Conservation (phyloP, 2,113 vertebrate species). For the Trogon surrucura region DNA sequence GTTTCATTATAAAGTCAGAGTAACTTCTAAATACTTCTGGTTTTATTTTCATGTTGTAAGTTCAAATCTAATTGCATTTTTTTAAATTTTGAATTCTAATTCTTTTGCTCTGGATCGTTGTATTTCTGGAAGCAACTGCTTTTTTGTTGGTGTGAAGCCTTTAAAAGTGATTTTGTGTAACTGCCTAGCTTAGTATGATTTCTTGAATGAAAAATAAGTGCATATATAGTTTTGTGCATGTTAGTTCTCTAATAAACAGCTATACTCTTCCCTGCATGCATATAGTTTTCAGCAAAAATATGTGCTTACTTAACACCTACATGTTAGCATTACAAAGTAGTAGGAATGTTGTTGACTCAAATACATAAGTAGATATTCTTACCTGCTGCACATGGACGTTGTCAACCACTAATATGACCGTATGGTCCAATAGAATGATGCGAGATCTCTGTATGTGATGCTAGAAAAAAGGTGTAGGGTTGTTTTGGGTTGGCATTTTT, state of each 20-base stretch:
- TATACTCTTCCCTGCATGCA: background rate
- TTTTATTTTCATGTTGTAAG: background rate
- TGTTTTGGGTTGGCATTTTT: background rate
- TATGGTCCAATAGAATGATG: background rate
- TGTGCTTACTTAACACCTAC: background rate
- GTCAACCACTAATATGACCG: constrained; percentile 13
- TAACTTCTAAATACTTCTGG: background rate
- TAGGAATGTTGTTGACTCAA: background rate
- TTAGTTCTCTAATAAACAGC: background rate
- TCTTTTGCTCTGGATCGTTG: background rate
- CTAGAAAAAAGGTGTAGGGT: background rate
- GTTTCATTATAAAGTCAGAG: background rate
- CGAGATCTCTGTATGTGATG: background rate
- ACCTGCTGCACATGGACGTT: constrained; percentile 10
- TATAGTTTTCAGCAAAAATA: background rate
- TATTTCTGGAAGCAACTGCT: background rate
- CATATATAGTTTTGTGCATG: constrained; percentile 9
- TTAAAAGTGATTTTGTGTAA: background rate
- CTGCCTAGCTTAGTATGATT: background rate
- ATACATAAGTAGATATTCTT: background rate
- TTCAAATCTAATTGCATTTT: background rate
- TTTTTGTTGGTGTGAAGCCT: background rate
- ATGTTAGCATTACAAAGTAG: background rate
- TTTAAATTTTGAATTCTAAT: background rate
- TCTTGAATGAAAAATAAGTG: background rate